Conservation (phyloP, 2,888 invertebrate species). For the Himalopsyche anomala region DNA sequence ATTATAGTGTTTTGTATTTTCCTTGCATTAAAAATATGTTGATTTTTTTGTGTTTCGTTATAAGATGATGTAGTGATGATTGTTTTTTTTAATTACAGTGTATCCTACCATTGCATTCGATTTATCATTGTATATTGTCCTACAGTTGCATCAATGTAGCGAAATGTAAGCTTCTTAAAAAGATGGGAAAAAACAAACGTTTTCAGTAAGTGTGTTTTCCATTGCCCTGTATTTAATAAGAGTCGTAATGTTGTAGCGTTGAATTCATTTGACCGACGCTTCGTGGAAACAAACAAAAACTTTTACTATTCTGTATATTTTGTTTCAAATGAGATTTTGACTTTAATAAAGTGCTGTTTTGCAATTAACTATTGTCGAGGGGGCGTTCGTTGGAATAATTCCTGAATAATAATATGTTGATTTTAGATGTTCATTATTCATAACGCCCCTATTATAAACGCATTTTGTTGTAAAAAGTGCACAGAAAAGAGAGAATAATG, state of each 20-base stretch:
- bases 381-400: slow-evolving; percentile 6
- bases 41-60: no score
- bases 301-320: slow-evolving; percentile 15
- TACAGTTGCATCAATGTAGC: no score
- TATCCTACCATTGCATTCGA: no score
- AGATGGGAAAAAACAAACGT: no score
- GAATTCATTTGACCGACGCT: slow-evolving; percentile 30
- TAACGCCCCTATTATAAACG: slow-evolving; percentile 17
- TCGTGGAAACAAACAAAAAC: slow-evolving; percentile 30
- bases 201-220: neutral
- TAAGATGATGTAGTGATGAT: no score
- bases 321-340: slow-evolving; percentile 3
- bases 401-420: slow-evolving; percentile 16
- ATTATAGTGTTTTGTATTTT: no score
- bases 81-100: no score
- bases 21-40: no score
- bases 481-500: neutral
- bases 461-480: neutral
- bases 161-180: no score
- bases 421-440: slow-evolving; percentile 24
- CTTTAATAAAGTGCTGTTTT: slow-evolving; percentile 16
- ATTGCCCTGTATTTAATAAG: slow-evolving; percentile 11
- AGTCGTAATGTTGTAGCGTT: slow-evolving; percentile 30
- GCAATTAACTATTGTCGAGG: slow-evolving; percentile 26
- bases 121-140: no score